phyloP scores from a whole-genome alignment of 2,888 invertebrate genomes.

The Strigamia transsilvanica region DNA sequence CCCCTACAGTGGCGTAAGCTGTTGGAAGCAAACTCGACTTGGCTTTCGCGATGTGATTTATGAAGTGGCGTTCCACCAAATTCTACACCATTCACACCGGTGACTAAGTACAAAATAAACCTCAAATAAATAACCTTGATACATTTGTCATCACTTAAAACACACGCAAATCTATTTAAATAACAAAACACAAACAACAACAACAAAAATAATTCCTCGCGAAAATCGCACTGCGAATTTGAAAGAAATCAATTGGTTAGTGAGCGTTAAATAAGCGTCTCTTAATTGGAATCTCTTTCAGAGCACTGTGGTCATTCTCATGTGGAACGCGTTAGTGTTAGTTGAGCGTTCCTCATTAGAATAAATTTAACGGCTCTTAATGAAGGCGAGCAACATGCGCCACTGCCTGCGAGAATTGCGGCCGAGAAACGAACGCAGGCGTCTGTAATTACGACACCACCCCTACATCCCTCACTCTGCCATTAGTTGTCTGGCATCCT shows the following conservation, averaged over 20 bases:
- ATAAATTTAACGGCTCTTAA: slow-evolving; percentile 49
- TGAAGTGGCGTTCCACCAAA: slow-evolving; percentile 25
- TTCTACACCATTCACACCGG: neutral
- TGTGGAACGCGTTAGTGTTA: slow-evolving; percentile 37
- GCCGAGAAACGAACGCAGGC: slow-evolving; percentile 46
- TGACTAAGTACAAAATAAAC: slow-evolving; percentile 8
- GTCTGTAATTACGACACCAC: slow-evolving; percentile 46
- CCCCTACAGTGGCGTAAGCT: neutral
- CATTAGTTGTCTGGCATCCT: slow-evolving; percentile 43
- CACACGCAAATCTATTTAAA: neutral
- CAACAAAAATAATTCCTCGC: neutral
- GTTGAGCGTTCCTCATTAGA: slow-evolving; percentile 49
- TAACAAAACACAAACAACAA: neutral
- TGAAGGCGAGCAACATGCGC: slow-evolving; percentile 48
- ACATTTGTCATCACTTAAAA: neutral
- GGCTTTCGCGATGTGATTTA: neutral
- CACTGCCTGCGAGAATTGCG: slow-evolving; percentile 49
- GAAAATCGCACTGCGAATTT: neutral
- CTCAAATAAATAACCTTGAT: slow-evolving; percentile 1
- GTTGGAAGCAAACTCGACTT: neutral
- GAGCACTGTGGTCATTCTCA: slow-evolving; percentile 39
- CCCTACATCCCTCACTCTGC: slow-evolving; percentile 33
- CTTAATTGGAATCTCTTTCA: slow-evolving; percentile 38
- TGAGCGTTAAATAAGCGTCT: slow-evolving; percentile 48
- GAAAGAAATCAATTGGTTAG: slow-evolving; percentile 45